Base-by-base conservation (phyloP, 2,797 vertebrate genomes). In the Eulemur albifrons region DNA sequence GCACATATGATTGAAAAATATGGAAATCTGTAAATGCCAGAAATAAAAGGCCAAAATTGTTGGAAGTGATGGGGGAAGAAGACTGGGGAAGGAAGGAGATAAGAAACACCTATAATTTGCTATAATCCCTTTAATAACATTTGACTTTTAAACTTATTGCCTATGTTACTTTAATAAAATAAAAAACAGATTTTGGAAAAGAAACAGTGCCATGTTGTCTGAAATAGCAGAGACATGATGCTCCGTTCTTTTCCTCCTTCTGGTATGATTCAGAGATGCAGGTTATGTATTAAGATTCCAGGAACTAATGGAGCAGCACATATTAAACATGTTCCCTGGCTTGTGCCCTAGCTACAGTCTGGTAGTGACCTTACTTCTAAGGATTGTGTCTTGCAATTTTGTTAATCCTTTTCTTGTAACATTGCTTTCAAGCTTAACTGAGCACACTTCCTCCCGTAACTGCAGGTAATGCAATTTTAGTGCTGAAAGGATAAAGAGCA, bases 381-480 rank as follows among this genome's bases (percentile, higher is more conserved):
- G 79, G 82, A 69, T 54, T 87, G 52, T 80, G 54, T 77, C 88
- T 73, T 50, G 40, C 50, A 65, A 82, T 93, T 81, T 84, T 67
- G 50, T 63, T 94, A 57, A 89, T 75, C 86, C 50, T 85, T 88
- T 95, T 79, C 83, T 81, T 63, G 91, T 79, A 90, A 63, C 57
- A 23, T 9, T 90, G 80, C 35, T 83, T 69, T 94, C 87, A 86
- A 65, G 86, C 92, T 93, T 67, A 84, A 43, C 59, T 13, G 38
- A 72, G 88, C 69, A 38, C 79, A 76, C 89, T 96, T 95, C 95
- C 93, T 83, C 69, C 63, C 90, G 38, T 30, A 86, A 70, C 65
- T 50, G 15, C 50, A 93, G 63, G 82, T 88, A 95, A 95, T 84
- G n/a, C 1, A 38, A 91, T 97, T 93, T 93, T 5, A 23, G 79